Evolutionary conservation across 2,113 vertebrate species (phyloP).

Genomic region (Azemiops feae): DNA sequence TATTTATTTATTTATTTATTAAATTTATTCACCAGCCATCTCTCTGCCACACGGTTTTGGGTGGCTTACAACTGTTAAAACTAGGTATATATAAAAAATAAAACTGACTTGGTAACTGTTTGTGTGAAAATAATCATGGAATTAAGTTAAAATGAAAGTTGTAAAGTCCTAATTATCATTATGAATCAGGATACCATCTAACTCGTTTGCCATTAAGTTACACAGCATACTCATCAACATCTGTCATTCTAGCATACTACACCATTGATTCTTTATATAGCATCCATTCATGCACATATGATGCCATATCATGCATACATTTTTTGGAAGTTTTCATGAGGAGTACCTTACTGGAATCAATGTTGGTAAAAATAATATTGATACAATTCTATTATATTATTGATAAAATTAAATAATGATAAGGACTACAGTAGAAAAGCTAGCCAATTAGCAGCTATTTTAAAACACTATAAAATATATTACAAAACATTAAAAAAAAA

Average conservation of each 20-base stretch:
- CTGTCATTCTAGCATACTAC: not conserved
- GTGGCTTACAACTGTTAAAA: not conserved
- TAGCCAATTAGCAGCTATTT: conserved; percentile 3
- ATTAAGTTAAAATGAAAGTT: not conserved
- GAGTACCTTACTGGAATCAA: not conserved
- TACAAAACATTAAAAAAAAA: not conserved
- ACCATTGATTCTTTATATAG: not conserved
- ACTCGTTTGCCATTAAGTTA: not conserved
- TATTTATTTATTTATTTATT: not conserved
- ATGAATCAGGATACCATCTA: not conserved
- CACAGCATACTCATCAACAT: not conserved
- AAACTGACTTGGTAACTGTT: not conserved
- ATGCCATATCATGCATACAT: not conserved
- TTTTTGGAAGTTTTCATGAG: not conserved
- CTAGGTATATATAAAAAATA: not conserved
- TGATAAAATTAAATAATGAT: conserved; percentile 4
- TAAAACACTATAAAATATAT: not conserved
- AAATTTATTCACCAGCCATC: not conserved
- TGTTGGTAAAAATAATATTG: not conserved
- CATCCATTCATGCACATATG: not conserved
- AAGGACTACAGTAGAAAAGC: conserved; percentile 6
- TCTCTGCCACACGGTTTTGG: not conserved
- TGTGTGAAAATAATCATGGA: not conserved
- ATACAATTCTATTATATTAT: not conserved
- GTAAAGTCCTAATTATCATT: not conserved